Conservation (phyloP, 2,888 invertebrate genomes). For the Cybosia mesomella region DNA sequence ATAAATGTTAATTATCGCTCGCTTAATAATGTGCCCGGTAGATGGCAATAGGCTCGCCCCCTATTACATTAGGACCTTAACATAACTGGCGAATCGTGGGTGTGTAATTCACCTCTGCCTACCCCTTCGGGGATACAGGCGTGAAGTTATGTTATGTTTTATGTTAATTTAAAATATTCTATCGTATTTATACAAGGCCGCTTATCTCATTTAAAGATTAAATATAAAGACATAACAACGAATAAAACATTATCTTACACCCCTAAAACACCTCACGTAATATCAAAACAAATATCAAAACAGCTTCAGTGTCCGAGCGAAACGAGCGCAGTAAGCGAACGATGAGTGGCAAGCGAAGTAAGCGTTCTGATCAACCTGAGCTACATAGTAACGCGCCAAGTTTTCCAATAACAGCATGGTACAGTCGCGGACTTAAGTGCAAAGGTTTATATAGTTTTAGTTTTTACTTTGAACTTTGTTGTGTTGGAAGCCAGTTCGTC, state of each 20-base stretch:
- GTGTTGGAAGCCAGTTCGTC: not conserved
- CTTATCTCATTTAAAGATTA: no score
- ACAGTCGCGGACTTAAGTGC: slow-evolving; percentile 45
- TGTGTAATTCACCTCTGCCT: no score
- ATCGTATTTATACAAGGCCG: no score
- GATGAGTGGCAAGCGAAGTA: slow-evolving; percentile 20
- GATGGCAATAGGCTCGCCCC: no score
- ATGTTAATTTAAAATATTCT: no score
- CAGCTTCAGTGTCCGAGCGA: slow-evolving; percentile 31
- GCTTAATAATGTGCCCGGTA: no score
- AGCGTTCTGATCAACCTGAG: slow-evolving; percentile 31
- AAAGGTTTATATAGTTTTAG: slow-evolving; percentile 38
- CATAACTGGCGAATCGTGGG: no score
- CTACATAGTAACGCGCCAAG: slow-evolving; percentile 61
- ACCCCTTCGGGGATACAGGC: no score
- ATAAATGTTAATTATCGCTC: no score
- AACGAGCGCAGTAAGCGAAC: slow-evolving; percentile 27
- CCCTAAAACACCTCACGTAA: slow-evolving; percentile 9
- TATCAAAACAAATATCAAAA: slow-evolving; percentile 32
- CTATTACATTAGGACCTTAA: no score
- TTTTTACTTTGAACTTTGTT: slow-evolving; percentile 32
- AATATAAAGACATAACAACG: no score
- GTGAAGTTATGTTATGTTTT: no score
- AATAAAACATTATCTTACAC: not conserved
- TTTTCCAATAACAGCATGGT: slow-evolving; percentile 65